These are phyloP conservation scores for Desmophyllum pertusum DNA, from an alignment of 92 coral and sea anemone species.

Conservation along the genomic window DNA sequence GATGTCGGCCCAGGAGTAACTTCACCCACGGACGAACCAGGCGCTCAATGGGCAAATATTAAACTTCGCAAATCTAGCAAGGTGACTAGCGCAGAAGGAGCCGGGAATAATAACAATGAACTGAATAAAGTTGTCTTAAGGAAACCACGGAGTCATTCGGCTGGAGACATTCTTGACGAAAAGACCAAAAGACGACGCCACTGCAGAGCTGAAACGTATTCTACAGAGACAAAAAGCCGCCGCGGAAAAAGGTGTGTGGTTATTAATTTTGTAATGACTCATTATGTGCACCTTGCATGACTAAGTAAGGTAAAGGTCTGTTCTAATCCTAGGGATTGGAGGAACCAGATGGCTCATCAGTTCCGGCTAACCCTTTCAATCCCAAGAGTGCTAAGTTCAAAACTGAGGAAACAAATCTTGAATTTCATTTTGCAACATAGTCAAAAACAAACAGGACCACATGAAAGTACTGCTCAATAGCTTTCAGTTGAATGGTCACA, in stretches of 20 bases:
- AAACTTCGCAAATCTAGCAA: conserved; percentile 74
- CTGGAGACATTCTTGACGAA: conserved; percentile 79
- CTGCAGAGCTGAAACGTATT: conserved; percentile 72
- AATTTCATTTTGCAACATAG: too few relatives aligned
- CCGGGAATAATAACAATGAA: conserved; percentile 32
- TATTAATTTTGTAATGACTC: not conserved
- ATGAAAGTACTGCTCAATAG: too few relatives aligned
- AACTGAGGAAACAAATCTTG: too few relatives aligned
- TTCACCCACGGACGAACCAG: conserved; percentile 36
- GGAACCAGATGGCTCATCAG: too few relatives aligned
- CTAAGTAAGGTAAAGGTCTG: too few relatives aligned
- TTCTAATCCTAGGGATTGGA: too few relatives aligned
- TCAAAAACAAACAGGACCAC: too few relatives aligned
- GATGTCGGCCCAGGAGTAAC: conserved; percentile 14
- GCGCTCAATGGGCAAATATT: conserved; percentile 65
- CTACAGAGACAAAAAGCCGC: conserved; percentile 81
- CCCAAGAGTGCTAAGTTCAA: too few relatives aligned
- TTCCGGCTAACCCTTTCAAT: too few relatives aligned
- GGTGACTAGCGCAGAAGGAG: conserved; percentile 14
- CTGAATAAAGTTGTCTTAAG: conserved; percentile 59
- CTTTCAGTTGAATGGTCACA: too few relatives aligned
- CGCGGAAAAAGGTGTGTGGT: conserved; percentile 78
- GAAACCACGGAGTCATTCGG: conserved; percentile 88
- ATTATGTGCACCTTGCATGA: too few relatives aligned
- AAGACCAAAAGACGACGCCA: conserved; percentile 64